phyloP scores from a whole-genome alignment of 2,113 vertebrate genomes.

The Chrysemys picta region DNA sequence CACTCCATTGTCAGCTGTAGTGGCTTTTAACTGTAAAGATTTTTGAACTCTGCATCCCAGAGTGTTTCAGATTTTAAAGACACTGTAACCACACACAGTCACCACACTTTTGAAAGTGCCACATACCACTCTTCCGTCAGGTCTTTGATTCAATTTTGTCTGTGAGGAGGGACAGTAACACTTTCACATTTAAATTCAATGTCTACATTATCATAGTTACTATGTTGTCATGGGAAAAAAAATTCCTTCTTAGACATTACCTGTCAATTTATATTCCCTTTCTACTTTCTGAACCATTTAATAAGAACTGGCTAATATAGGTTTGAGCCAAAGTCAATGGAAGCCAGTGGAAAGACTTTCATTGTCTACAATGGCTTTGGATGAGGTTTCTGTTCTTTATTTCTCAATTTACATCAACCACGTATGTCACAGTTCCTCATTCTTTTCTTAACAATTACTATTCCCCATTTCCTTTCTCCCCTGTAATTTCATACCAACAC shows the following conservation, averaged over 20 bases:
- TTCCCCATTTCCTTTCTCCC: neutral
- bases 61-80: neutral
- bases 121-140: neutral
- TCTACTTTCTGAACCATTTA: neutral
- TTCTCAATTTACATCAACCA: neutral
- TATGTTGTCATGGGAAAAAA: neutral
- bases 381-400: neutral
- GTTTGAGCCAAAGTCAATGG: neutral
- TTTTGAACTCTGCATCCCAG: neutral
- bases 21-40: neutral
- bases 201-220: neutral
- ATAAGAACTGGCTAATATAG: neutral
- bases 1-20: fast-evolving
- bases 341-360: neutral
- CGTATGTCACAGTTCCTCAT: neutral
- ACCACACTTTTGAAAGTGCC: neutral
- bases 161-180: neutral
- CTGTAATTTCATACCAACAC: neutral
- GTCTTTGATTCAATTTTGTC: neutral
- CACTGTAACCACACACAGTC: neutral
- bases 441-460: neutral
- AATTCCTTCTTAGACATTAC: neutral
- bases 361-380: neutral
- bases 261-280: fast-evolving
- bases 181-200: neutral